Percentiles rank a stretch among this genome's conserved stretches.
These are phyloP conservation scores for Eunapius fragilis DNA, from an alignment of 37 sponge, comb jelly and placozoan genomes.

Conservation along the genomic window DNA sequence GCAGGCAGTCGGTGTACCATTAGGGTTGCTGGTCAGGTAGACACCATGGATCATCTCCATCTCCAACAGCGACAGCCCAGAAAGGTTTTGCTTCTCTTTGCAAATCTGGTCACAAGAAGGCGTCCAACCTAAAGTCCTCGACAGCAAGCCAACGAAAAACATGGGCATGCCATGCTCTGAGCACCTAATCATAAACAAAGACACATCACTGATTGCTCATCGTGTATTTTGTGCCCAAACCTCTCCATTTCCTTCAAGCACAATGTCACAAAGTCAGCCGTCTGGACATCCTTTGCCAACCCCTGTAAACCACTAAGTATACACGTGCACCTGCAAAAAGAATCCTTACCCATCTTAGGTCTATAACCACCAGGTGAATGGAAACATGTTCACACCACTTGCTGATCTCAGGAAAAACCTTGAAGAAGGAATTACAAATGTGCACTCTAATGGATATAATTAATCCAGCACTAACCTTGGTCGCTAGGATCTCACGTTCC, in stretches of 20 bases:
- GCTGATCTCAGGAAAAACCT: constrained; percentile 30
- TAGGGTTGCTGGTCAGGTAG: constrained; percentile 29
- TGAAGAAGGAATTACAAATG: too few species aligned
- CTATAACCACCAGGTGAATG: constrained; percentile 19
- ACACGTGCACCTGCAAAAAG: too few species aligned
- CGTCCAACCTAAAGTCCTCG: constrained; percentile 5
- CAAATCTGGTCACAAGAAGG: constrained; percentile 1
- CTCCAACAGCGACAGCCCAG: constrained; percentile 48
- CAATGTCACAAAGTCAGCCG: neutral
- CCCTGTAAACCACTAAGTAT: too few species aligned
- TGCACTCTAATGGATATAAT: neutral
- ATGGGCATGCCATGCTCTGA: neutral
- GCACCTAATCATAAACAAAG: neutral
- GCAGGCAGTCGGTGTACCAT: constrained; percentile 15
- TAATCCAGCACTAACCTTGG: neutral
- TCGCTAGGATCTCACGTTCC: constrained; percentile 1
- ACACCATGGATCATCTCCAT: constrained; percentile 30
- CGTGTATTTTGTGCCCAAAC: neutral
- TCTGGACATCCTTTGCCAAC: neutral
- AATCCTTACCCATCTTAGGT: constrained; percentile 25
- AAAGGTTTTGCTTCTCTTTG: neutral
- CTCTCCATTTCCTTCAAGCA: neutral
- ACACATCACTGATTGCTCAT: neutral
- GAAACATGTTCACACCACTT: constrained; percentile 2
- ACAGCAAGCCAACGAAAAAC: constrained; percentile 23